These are phyloP conservation scores for Tachysurus vachellii DNA, from an alignment of 2,113 vertebrate genomes.

Conservation along the genomic window DNA sequence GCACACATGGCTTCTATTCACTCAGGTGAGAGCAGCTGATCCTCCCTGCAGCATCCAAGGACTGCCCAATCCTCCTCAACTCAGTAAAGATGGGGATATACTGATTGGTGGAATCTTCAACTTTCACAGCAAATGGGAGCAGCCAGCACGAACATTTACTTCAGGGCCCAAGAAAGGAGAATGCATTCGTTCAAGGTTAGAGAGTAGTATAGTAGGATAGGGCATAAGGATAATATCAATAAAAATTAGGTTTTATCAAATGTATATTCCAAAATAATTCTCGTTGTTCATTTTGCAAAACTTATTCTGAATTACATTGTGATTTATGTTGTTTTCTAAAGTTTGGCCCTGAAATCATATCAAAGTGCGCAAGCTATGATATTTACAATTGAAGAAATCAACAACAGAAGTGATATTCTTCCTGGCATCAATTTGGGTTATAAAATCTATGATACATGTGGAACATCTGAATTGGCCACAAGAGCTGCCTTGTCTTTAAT, in stretches of 20 bases:
- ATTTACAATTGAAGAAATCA: constrained; percentile 60
- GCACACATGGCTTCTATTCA: constrained; percentile 50
- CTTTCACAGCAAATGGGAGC: constrained; percentile 57
- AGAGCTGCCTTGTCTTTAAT: constrained; percentile 55
- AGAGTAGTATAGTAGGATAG: no score
- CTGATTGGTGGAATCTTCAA: constrained; percentile 60
- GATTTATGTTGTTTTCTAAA: constrained; percentile 49
- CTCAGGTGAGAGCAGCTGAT: constrained; percentile 48
- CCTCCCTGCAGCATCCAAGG: constrained; percentile 48
- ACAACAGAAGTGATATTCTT: constrained; percentile 56
- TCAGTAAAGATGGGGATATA: constrained; percentile 55
- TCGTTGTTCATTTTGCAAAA: not conserved
- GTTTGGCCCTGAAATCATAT: not conserved
- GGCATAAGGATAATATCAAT: not conserved
- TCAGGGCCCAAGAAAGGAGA: constrained; percentile 44
- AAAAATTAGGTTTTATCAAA: not conserved
- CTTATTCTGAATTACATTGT: no score
- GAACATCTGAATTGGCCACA: constrained; percentile 50
- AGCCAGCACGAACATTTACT: constrained; percentile 42
- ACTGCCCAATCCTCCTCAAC: constrained; percentile 46
- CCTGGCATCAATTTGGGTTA: constrained; percentile 57
- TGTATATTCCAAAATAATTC: not conserved
- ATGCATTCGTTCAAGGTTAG: constrained; percentile 53
- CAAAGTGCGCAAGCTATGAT: not conserved
- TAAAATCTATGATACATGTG: constrained; percentile 59